Conservation (phyloP, 2,797 vertebrate species). For the Epinephelus coioides region DNA sequence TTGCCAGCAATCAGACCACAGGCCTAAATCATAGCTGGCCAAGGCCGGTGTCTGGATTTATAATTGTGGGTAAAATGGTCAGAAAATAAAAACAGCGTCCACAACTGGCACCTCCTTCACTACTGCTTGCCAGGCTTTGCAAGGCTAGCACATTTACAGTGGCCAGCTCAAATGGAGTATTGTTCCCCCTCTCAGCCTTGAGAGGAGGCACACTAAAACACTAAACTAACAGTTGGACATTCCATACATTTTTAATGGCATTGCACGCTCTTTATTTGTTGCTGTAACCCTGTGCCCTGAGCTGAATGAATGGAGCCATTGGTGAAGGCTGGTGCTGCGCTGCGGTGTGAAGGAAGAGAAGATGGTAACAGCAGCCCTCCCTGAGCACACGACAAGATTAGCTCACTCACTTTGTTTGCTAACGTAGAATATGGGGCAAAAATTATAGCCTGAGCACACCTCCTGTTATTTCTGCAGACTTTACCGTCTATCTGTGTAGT, state of each 20-base stretch:
- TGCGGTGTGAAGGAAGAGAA: conserved; percentile 70
- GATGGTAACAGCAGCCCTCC: conserved; percentile 74
- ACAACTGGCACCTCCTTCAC: conserved; percentile 75
- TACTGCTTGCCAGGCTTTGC: conserved; percentile 60
- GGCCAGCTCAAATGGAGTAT: conserved; percentile 81
- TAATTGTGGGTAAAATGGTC: conserved; percentile 76
- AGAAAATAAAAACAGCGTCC: conserved; percentile 79
- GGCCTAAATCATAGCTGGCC: conserved; percentile 70
- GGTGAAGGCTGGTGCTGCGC: conserved; percentile 81
- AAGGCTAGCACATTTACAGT: conserved; percentile 76
- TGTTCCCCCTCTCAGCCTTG: conserved; percentile 82
- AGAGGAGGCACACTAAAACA: conserved; percentile 85
- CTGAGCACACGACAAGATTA: conserved; percentile 74
- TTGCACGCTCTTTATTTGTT: conserved; percentile 92
- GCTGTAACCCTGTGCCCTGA: conserved; percentile 90
- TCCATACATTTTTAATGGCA: conserved; percentile 92
- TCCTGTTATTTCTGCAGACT: conserved; percentile 66
- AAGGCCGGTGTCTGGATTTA: conserved; percentile 72
- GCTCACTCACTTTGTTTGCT: conserved; percentile 76
- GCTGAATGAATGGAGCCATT: conserved; percentile 88
- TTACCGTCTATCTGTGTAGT: conserved; percentile 54
- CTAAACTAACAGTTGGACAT: conserved; percentile 93
- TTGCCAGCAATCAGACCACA: conserved; percentile 77
- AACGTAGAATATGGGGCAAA: conserved; percentile 70
- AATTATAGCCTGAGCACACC: conserved; percentile 67